These are phyloP conservation scores for Euglossa dilemma DNA, from an alignment of 1,140 invertebrate genomes.

Conservation along the genomic window DNA sequence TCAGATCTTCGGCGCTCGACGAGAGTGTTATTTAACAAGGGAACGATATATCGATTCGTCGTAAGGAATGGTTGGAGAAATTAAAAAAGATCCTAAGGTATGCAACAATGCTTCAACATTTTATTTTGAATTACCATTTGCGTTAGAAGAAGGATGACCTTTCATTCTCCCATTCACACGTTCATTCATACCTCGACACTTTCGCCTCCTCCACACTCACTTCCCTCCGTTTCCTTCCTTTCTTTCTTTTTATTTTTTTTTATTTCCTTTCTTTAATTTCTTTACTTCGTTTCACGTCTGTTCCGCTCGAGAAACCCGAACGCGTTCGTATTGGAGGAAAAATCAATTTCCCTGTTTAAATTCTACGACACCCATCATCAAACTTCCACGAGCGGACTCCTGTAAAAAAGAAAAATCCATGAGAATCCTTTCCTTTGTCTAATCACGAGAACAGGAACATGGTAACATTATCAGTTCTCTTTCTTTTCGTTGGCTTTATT, in stretches of 20 bases:
- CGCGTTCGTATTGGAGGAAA: constrained; percentile 11
- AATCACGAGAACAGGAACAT: not conserved
- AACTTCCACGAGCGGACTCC: constrained; percentile 43
- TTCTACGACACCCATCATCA: constrained; percentile 36
- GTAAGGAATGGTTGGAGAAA: constrained; percentile 34
- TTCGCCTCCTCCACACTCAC: not conserved
- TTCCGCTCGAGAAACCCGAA: constrained; percentile 12
- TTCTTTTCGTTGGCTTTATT: not conserved
- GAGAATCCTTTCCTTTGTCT: constrained; percentile 2
- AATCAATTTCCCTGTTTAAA: constrained; percentile 27
- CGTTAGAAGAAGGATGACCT: not conserved
- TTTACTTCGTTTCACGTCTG: constrained; percentile 7
- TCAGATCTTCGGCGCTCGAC: not conserved
- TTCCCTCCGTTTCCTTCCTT: not conserved
- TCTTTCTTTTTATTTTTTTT: not conserved
- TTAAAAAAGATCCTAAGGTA: constrained; percentile 26
- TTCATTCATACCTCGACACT: constrained; percentile 4
- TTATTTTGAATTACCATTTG: constrained; percentile 38
- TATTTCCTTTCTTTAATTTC: not conserved
- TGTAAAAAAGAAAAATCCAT: constrained; percentile 47
- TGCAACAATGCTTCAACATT: constrained; percentile 25
- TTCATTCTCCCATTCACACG: constrained; percentile 16
- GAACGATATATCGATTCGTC: not conserved
- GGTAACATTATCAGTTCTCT: not conserved
- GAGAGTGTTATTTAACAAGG: not conserved